Evolutionary conservation across 1,140 invertebrate species (phyloP).

Genomic region (Conus ventricosus): DNA sequence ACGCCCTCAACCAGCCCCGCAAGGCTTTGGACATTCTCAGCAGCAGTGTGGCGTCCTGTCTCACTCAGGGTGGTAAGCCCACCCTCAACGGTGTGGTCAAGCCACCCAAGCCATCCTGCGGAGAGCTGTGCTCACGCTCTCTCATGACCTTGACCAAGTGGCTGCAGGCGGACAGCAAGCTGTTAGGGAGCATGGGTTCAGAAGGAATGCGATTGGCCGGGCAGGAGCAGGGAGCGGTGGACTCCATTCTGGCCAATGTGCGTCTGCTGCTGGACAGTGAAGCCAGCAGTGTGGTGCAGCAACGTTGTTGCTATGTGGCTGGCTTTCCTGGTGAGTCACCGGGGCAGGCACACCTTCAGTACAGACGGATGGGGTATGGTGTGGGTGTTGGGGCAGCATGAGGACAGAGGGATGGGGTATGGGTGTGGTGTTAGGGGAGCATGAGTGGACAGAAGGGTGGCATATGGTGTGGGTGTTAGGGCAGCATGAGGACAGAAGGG

Average conservation of each 20-base stretch:
- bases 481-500: no score
- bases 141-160: slow-evolving; percentile 86
- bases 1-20: slow-evolving; percentile 61
- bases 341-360: not conserved
- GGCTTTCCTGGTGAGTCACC: slow-evolving; percentile 16
- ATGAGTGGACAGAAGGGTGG: no score
- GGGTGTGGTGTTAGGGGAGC: no score
- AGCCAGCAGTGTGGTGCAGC: slow-evolving; percentile 48
- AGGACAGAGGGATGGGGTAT: no score
- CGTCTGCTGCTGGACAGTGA: slow-evolving; percentile 65
- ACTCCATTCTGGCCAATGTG: slow-evolving; percentile 51
- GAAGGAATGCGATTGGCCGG: slow-evolving; percentile 48
- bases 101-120: slow-evolving; percentile 41
- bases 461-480: no score
- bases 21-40: slow-evolving; percentile 62
- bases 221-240: slow-evolving; percentile 33
- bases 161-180: slow-evolving; percentile 77
- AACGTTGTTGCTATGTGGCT: slow-evolving; percentile 43
- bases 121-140: slow-evolving; percentile 78
- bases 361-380: no score
- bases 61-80: slow-evolving; percentile 35
- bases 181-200: slow-evolving; percentile 48
- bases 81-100: slow-evolving; percentile 34
- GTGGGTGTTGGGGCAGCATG: no score
- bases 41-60: slow-evolving; percentile 54